phyloP scores from a whole-genome alignment of 1,140 invertebrate species.

The Musca domestica region DNA sequence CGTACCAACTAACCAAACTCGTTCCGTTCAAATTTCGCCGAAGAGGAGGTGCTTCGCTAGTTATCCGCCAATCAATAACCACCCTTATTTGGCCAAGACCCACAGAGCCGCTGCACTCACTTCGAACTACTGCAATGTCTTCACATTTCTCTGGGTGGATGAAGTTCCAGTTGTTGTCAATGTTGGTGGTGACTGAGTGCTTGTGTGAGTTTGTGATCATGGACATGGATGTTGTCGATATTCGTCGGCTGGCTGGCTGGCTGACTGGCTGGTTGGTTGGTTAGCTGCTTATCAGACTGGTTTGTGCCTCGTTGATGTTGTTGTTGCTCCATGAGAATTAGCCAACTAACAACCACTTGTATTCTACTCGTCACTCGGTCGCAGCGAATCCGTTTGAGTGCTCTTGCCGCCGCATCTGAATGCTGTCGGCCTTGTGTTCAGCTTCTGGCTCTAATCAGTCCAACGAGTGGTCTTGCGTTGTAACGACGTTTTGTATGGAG shows the following conservation, averaged over 20 bases:
- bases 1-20: not conserved
- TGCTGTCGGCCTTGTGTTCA: not conserved
- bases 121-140: not conserved
- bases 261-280: not conserved
- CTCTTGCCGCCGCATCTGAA: too few species aligned
- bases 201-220: conserved; percentile 5
- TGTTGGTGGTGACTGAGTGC: conserved; percentile 9
- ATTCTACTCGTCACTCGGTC: too few species aligned
- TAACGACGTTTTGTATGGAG: conserved; percentile 23
- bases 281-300: too few species aligned
- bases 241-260: not conserved
- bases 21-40: not conserved
- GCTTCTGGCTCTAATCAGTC: conserved; percentile 24
- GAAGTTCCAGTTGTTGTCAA: not conserved
- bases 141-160: not conserved
- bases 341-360: too few species aligned
- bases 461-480: conserved; percentile 28
- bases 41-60: not conserved
- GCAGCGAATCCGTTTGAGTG: too few species aligned
- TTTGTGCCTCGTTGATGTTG: too few species aligned
- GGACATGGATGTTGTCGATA: not conserved
- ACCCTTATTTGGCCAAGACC: not conserved
- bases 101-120: not conserved
- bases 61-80: conserved; percentile 2
- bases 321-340: too few species aligned